Evolutionary conservation across 1,140 invertebrate genomes (phyloP).

Genomic region (Eulimnadia texana): DNA sequence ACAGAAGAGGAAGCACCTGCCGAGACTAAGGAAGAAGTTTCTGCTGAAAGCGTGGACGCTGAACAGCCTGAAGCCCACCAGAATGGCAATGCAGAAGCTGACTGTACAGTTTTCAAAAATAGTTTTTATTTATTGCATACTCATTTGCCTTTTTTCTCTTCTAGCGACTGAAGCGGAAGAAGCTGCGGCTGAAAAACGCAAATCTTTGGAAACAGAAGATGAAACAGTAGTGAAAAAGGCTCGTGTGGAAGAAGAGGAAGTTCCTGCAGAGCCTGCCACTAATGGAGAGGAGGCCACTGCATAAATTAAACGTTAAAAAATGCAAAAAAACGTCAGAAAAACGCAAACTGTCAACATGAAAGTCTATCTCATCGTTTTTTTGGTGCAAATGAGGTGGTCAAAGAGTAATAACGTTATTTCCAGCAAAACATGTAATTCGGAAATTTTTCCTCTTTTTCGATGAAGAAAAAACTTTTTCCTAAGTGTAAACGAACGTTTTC

Average conservation of each 20-base stretch:
- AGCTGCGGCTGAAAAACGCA: constrained; percentile 11
- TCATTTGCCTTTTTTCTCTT: background rate
- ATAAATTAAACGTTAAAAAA: background rate
- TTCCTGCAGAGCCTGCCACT: background rate
- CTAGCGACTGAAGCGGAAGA: constrained; percentile 13
- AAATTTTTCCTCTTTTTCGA: too few relatives aligned
- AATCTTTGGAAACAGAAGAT: constrained; percentile 8
- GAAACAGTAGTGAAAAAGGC: constrained; percentile 8
- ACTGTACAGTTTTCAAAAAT: background rate
- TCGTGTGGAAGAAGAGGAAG: constrained; percentile 7
- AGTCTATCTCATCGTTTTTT: background rate
- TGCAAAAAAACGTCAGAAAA: too few relatives aligned
- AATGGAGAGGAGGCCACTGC: constrained; percentile 13
- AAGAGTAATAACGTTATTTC: background rate
- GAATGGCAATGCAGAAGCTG: constrained; percentile 9
- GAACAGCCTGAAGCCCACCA: constrained; percentile 1
- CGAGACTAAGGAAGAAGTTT: constrained; percentile 5
- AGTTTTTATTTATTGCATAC: background rate
- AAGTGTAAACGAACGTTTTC: too few relatives aligned
- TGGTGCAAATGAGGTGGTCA: background rate
- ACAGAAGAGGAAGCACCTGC: background rate
- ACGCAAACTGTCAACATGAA: too few relatives aligned
- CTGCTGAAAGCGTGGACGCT: background rate
- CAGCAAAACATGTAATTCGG: too few relatives aligned
- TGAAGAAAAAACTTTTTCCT: too few relatives aligned